Base-by-base conservation (phyloP, 2,888 invertebrate genomes). In the Lasioglossum oenotherae region DNA sequence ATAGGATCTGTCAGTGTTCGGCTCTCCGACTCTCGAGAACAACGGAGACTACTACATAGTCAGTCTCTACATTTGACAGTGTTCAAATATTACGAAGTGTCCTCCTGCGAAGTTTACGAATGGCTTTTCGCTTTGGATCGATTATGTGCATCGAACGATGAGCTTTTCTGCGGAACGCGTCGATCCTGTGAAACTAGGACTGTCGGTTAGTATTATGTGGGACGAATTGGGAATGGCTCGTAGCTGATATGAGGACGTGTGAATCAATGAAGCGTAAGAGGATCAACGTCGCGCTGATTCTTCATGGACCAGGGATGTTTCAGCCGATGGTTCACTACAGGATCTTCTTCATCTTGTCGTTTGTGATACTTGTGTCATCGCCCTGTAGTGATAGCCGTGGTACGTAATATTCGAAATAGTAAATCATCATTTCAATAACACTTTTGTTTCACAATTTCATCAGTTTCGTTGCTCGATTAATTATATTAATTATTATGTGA, bases 161-260 rank as follows among this genome's bases (percentile, higher is more conserved):
- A 41, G 31, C 60, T 53, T 16, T 19, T n/a, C 53, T 16, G 31
- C 12, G 64, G 49, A 67, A 74, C 35, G 31, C 31, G 35, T 6
- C 46, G 72, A 71, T 23, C 74, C 38, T 73, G 69, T 57, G 49
- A 60, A 64, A 57, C 4, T 6, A 41, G 69, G 53, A 69, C 27
- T 57, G 6, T 41, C 3, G 41, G 67, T 27, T 77, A 38, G 31
- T 67, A 27, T 27, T 41, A 84, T 83, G 74, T 53, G 76, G 76
- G 78, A 84, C 69, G 77, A 81, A 23, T 75, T 79, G 31, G 38
- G 67, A 71, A 79, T 44, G 38, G 75, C 75, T 78, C 81, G 80
- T 44, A 90, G 90, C 77, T 90, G 88, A 90, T 78, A 44, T 72
- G 80, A 85, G 73, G 80, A 84, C 73, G 74, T 76, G 64, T 81